These are phyloP conservation scores for Cinclus mexicanus DNA, from an alignment of 2,113 vertebrate genomes.

Conservation along the genomic window DNA sequence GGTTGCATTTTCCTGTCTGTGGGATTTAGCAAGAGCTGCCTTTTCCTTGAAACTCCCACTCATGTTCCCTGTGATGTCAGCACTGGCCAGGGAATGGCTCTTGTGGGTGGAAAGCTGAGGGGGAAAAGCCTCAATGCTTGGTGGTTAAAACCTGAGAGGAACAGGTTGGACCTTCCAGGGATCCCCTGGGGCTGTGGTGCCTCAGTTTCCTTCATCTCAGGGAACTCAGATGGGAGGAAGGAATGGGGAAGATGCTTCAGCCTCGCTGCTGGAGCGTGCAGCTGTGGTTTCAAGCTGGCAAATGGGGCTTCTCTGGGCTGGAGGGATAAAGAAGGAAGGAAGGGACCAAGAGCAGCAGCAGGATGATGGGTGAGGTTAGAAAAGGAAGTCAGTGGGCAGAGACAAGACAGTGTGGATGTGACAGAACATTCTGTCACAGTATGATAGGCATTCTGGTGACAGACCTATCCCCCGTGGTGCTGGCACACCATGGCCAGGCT, in stretches of 20 bases:
- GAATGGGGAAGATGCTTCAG: neutral
- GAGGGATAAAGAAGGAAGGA: conserved; percentile 27
- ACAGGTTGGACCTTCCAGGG: neutral
- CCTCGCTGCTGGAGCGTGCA: neutral
- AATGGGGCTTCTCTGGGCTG: neutral
- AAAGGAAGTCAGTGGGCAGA: neutral
- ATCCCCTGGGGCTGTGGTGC: neutral
- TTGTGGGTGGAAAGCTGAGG: neutral
- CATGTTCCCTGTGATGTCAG: rapidly evolving
- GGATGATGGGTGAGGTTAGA: neutral
- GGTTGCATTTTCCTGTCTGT: neutral
- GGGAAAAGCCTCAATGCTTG: neutral
- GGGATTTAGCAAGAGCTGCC: neutral
- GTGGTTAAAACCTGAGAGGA: neutral
- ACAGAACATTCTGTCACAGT: neutral
- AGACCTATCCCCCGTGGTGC: rapidly evolving
- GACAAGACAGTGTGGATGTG: neutral
- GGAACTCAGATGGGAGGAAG: neutral
- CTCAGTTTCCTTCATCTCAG: neutral
- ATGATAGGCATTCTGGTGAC: neutral
- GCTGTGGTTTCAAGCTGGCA: neutral
- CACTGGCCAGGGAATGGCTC: neutral
- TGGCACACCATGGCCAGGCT: neutral
- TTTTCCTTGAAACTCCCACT: neutral
- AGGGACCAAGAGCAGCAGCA: neutral